Conservation (phyloP, 2,113 vertebrate genomes). For the Geococcyx californianus region DNA sequence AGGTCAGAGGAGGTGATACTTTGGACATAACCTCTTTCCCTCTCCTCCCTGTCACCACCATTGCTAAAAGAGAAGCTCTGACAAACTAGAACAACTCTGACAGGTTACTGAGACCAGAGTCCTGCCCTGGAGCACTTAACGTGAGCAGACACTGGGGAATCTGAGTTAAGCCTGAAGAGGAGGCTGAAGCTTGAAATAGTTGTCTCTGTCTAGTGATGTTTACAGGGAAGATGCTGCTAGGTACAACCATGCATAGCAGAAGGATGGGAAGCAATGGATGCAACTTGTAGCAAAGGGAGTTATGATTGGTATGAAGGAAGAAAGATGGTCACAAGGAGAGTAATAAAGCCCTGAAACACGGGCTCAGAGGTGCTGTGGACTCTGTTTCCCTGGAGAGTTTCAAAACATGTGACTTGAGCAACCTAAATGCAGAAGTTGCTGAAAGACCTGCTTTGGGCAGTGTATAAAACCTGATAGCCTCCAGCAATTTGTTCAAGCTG, state of each 20-base stretch:
- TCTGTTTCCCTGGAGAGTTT: neutral
- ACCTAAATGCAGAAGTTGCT: neutral
- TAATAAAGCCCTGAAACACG: neutral
- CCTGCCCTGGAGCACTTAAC: neutral
- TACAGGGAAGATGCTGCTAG: neutral
- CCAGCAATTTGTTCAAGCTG: neutral
- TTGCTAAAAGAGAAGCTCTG: neutral
- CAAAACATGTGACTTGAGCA: neutral
- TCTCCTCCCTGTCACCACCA: neutral
- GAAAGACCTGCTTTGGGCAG: neutral
- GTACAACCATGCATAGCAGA: neutral
- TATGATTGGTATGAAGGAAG: neutral
- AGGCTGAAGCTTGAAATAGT: neutral
- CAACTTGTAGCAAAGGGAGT: neutral
- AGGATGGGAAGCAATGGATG: neutral
- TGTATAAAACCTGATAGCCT: neutral
- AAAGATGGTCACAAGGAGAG: neutral
- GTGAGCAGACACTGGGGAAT: neutral
- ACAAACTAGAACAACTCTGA: neutral
- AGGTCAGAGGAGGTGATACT: neutral
- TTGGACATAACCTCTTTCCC: too few relatives aligned
- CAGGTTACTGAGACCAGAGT: neutral
- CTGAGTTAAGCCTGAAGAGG: neutral
- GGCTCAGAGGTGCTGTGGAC: neutral
- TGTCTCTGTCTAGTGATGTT: neutral